Percentiles rank a stretch among this genome's conserved stretches.
Evolutionary conservation across 2,113 vertebrate species (phyloP).

Genomic region (Hyla sarda): DNA sequence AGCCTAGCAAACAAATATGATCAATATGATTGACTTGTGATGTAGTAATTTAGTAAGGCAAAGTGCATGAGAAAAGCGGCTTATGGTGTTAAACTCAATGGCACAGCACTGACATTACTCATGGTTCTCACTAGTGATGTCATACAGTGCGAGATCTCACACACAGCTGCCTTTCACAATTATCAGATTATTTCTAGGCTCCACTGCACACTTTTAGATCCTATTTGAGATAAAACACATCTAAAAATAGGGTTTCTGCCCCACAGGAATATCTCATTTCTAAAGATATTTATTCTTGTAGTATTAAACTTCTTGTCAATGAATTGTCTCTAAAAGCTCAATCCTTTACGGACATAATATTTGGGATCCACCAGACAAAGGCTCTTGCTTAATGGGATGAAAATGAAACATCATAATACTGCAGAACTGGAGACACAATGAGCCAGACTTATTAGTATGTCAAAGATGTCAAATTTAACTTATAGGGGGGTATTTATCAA

Average conservation of each 20-base stretch:
- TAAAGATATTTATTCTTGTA: neutral
- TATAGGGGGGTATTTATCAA: too few species aligned
- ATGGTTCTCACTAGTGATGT: conserved; percentile 37
- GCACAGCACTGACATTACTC: neutral
- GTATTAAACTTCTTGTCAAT: neutral
- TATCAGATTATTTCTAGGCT: neutral
- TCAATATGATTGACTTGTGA: neutral
- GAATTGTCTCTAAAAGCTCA: too few species aligned
- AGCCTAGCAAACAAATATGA: neutral
- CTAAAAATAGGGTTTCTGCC: neutral
- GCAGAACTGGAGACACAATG: neutral
- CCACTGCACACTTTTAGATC: conserved; percentile 4
- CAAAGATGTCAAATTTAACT: too few species aligned
- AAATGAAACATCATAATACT: neutral
- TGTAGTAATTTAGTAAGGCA: neutral
- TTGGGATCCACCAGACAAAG: too few species aligned
- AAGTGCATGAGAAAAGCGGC: neutral
- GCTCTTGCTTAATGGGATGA: neutral
- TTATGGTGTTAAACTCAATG: neutral
- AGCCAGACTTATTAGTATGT: neutral
- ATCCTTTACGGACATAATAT: neutral
- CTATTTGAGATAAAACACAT: neutral
- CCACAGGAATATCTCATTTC: neutral
- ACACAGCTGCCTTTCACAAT: conserved; percentile 17
- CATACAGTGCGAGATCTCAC: conserved; percentile 24